A percentile compares a stretch with the other conserved stretches of the same genome.
Evolutionary conservation across 1,140 invertebrate species (phyloP).

Genomic region (Drosophila jambulina): DNA sequence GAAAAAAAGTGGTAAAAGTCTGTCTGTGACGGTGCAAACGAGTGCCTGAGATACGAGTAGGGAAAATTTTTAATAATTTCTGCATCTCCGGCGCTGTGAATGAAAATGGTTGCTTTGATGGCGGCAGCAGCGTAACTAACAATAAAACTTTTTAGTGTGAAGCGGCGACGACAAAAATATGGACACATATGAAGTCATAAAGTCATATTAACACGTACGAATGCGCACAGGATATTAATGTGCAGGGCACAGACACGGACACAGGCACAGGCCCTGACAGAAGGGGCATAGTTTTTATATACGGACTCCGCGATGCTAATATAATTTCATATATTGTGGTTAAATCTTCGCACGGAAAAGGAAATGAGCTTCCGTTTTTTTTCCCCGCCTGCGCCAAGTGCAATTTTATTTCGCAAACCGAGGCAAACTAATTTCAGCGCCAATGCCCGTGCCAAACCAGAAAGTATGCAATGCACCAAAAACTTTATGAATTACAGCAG

Average conservation of each 20-base stretch:
- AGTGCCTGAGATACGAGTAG: slow-evolving; percentile 54
- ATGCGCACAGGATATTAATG: slow-evolving; percentile 84
- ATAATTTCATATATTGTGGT: slow-evolving; percentile 82
- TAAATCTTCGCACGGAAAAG: slow-evolving; percentile 63
- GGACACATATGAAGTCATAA: slow-evolving; percentile 84
- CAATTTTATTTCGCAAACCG: slow-evolving; percentile 52
- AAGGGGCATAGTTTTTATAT: slow-evolving; percentile 59
- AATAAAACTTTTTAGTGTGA: slow-evolving; percentile 82
- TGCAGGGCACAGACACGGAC: slow-evolving; percentile 55
- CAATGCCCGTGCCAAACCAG: slow-evolving; percentile 25
- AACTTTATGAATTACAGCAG: slow-evolving; percentile 76
- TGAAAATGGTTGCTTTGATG: slow-evolving; percentile 83
- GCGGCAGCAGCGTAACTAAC: slow-evolving; percentile 69
- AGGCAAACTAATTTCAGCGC: slow-evolving; percentile 68
- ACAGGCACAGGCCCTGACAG: slow-evolving; percentile 14
- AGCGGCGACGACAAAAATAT: slow-evolving; percentile 78
- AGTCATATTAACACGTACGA: slow-evolving; percentile 84
- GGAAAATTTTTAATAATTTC: slow-evolving; percentile 80
- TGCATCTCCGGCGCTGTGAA: slow-evolving; percentile 81
- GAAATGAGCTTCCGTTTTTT: slow-evolving; percentile 61
- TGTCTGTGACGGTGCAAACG: slow-evolving; percentile 51
- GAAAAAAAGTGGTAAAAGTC: slow-evolving; percentile 47
- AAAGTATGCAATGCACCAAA: slow-evolving; percentile 59
- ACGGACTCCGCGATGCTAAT: slow-evolving; percentile 68
- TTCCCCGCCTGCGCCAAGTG: slow-evolving; percentile 15